Conservation (phyloP, 2,797 vertebrate species). For the Crocidura indochinensis region DNA sequence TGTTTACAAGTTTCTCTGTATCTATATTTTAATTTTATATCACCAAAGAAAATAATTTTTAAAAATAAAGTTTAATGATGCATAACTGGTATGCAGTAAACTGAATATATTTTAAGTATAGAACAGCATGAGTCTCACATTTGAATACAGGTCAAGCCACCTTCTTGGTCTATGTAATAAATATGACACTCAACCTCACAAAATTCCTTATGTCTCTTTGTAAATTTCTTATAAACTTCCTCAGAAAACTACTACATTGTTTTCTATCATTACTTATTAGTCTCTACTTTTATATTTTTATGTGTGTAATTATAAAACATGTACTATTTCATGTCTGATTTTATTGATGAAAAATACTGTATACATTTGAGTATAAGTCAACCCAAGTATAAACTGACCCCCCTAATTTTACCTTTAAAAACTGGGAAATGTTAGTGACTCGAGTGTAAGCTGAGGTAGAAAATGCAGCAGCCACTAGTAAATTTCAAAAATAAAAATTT, state of each 20-base stretch:
- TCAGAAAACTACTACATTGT: neutral
- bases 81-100: neutral
- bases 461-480: too few relatives aligned
- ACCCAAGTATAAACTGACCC: too few relatives aligned
- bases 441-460: too few relatives aligned
- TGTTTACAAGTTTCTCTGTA: neutral
- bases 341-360: neutral
- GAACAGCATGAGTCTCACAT: neutral
- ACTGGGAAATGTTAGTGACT: too few relatives aligned
- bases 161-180: neutral
- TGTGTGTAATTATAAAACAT: slow-evolving; percentile 25
- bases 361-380: too few relatives aligned
- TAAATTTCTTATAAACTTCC: neutral
- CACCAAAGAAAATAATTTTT: neutral
- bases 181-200: neutral
- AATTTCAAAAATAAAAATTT: too few relatives aligned
- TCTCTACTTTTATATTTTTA: slow-evolving; percentile 39
- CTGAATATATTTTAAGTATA: neutral
- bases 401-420: too few relatives aligned
- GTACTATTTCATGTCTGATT: neutral
- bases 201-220: neutral
- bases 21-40: neutral
- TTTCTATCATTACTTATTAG: neutral
- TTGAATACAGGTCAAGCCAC: neutral
- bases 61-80: neutral